Percentiles rank a stretch among this genome's conserved stretches.
These are phyloP conservation scores for Theropithecus gelada DNA, from an alignment of 2,113 vertebrate species.

Conservation along the genomic window DNA sequence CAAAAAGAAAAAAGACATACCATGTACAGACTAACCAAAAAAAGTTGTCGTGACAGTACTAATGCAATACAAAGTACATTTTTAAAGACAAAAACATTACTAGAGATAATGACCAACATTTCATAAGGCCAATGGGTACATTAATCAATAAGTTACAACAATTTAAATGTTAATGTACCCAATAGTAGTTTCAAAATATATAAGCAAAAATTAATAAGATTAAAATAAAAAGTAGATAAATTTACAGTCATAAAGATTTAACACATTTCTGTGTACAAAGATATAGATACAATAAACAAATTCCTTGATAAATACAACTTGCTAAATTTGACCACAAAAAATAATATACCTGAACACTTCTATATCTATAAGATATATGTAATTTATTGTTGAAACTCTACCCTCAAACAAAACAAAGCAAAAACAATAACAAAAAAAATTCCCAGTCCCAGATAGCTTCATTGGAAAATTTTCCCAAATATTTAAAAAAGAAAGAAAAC, in stretches of 20 bases:
- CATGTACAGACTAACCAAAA: neutral
- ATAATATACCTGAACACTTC: neutral
- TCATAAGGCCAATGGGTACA: neutral
- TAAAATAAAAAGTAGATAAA: neutral
- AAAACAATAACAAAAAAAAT: neutral
- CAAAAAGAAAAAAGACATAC: neutral
- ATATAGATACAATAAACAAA: neutral
- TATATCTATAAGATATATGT: neutral
- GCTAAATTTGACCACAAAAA: neutral
- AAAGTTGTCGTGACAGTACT: neutral
- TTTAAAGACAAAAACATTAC: neutral
- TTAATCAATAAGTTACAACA: neutral
- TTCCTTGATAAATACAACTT: neutral
- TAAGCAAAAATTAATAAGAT: neutral
- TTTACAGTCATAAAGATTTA: neutral
- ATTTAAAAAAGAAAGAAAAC: neutral
- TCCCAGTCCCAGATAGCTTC: neutral
- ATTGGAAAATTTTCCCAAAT: neutral
- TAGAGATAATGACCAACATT: neutral
- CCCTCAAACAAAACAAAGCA: neutral
- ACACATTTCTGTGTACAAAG: neutral
- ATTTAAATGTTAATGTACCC: neutral
- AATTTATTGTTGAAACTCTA: neutral
- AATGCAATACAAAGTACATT: neutral
- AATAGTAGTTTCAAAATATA: neutral